A percentile compares a stretch with the other conserved stretches of the same genome.
Evolutionary conservation across 2,797 vertebrate genomes (phyloP).

Genomic region (Hoplostethus mediterraneus): DNA sequence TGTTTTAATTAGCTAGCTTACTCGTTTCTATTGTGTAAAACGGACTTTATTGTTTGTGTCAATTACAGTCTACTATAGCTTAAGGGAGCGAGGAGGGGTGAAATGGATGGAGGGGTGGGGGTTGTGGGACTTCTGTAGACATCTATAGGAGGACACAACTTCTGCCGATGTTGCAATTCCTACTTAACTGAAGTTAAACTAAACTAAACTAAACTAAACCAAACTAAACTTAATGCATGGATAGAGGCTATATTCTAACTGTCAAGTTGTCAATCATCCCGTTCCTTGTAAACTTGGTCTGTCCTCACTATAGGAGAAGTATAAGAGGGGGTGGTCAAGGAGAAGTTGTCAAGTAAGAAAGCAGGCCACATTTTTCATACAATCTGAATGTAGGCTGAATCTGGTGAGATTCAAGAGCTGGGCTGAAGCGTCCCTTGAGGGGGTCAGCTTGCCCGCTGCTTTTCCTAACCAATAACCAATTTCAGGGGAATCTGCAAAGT

Average conservation of each 20-base stretch:
- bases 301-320: background rate
- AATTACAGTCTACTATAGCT: background rate
- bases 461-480: slow-evolving; percentile 4
- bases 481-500: background rate
- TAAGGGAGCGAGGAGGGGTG: background rate
- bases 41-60: background rate
- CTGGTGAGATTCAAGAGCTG: slow-evolving; percentile 2
- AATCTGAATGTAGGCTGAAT: slow-evolving; percentile 4
- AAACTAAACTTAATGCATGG: too few species aligned
- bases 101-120: background rate
- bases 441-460: background rate
- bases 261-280: background rate
- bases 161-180: background rate
- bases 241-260: background rate
- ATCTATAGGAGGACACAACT: background rate
- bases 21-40: background rate
- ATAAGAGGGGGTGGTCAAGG: background rate
- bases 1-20: background rate
- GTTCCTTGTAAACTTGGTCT: background rate
- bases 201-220: too few species aligned
- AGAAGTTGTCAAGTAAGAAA: background rate
- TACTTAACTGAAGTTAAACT: background rate
- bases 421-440: background rate
- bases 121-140: background rate
- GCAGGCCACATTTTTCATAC: background rate